Conservation (phyloP, 1,140 invertebrate species). For the Holotrichia oblita region DNA sequence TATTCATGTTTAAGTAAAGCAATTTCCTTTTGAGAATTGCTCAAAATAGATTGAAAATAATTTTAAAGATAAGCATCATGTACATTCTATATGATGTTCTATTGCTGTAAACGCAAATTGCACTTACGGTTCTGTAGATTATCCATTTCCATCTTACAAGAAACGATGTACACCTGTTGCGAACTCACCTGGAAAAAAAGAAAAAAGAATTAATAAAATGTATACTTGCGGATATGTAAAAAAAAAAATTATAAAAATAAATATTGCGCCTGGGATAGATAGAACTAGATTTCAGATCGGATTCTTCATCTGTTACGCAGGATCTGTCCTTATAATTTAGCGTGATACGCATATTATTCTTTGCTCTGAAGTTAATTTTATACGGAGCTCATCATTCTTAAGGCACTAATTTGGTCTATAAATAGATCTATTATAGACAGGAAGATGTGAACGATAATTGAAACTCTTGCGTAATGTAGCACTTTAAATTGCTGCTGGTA, state of each 20-base stretch:
- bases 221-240: not conserved
- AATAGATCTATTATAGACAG: not conserved
- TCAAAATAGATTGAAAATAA: too few relatives aligned
- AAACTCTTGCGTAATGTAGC: too few relatives aligned
- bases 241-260: too few relatives aligned
- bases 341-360: not conserved
- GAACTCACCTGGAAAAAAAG: constrained; percentile 8
- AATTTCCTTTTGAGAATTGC: too few relatives aligned
- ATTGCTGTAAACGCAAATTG: not conserved
- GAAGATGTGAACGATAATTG: not conserved
- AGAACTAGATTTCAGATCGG: not conserved
- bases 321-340: not conserved
- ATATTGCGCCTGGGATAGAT: not conserved
- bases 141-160: not conserved
- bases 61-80: too few relatives aligned
- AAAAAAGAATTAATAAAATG: not conserved
- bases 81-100: too few relatives aligned
- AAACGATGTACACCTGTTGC: constrained; percentile 2
- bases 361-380: not conserved
- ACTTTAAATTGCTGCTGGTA: too few relatives aligned
- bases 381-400: not conserved
- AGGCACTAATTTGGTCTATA: not conserved
- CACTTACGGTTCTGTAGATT: not conserved
- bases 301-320: not conserved
- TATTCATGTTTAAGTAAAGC: too few relatives aligned